These are phyloP conservation scores for Eupeodes luniger DNA, from an alignment of 2,888 invertebrate species.

Conservation along the genomic window DNA sequence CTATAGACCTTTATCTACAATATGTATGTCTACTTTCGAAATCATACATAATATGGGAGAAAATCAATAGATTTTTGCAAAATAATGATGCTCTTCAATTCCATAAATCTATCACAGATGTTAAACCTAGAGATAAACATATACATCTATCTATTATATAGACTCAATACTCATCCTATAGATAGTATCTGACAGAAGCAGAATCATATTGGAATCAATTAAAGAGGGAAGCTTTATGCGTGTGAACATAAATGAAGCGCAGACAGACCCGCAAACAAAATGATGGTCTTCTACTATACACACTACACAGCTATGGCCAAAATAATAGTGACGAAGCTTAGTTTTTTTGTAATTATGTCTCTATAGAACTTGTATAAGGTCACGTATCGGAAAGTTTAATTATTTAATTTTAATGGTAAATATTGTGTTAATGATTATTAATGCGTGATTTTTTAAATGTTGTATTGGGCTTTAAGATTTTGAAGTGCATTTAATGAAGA, in stretches of 20 bases:
- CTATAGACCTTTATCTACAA: too few species aligned
- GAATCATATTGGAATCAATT: constrained; percentile 1
- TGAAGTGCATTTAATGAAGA: too few species aligned
- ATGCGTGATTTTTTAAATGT: too few species aligned
- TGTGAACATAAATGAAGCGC: constrained; percentile 43
- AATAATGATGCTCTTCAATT: constrained; percentile 14
- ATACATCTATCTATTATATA: not conserved
- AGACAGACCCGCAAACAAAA: constrained; percentile 51
- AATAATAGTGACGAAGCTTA: not conserved
- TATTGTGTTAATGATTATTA: too few species aligned
- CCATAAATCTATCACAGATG: constrained; percentile 8
- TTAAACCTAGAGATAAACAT: not conserved
- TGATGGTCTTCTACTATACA: too few species aligned
- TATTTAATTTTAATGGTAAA: too few species aligned
- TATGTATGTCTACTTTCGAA: too few species aligned
- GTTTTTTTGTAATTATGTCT: too few species aligned
- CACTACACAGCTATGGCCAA: not conserved
- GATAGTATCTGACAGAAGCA: not conserved
- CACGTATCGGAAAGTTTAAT: too few species aligned
- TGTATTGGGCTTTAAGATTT: too few species aligned
- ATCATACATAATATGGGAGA: not conserved
- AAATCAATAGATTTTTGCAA: constrained; percentile 58
- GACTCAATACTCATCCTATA: too few species aligned
- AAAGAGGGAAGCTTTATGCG: constrained; percentile 31
- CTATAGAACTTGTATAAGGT: too few species aligned